A percentile compares a stretch with the other conserved stretches of the same genome.
Conservation (phyloP, 2,888 invertebrate species). For the Torymus tubicola region DNA sequence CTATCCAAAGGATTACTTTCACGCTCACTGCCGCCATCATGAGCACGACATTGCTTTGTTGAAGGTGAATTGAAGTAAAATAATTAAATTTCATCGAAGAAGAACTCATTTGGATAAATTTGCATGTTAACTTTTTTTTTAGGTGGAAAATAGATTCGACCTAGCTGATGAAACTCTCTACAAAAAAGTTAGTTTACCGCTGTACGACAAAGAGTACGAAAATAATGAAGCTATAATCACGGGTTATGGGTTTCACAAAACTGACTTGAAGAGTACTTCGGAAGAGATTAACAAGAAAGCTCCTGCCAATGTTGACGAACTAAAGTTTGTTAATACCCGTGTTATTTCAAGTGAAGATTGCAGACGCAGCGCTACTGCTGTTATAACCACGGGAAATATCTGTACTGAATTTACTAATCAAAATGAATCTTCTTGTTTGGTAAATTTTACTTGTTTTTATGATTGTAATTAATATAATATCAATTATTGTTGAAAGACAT, state of each 20-base stretch:
- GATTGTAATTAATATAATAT: background rate
- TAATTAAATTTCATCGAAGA: too few species aligned
- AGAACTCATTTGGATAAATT: too few species aligned
- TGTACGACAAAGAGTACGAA: background rate
- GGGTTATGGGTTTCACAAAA: background rate
- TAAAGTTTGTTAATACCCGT: background rate
- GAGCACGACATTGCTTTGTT: background rate
- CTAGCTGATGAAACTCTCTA: background rate
- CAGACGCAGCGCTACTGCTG: background rate
- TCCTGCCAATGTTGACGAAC: background rate
- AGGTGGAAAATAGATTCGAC: slow-evolving; percentile 1
- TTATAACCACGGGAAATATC: background rate
- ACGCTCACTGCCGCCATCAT: background rate
- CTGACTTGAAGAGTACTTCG: background rate
- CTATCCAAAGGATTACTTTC: background rate
- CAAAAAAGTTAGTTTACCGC: background rate
- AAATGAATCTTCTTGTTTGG: slow-evolving; percentile 12
- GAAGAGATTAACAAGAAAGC: background rate
- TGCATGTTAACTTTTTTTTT: background rate
- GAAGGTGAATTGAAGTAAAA: background rate
- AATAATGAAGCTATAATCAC: background rate
- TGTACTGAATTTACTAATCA: background rate
- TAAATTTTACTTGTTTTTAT: background rate
- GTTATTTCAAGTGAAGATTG: slow-evolving; percentile 9
- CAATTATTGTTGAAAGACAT: background rate